phyloP scores from a whole-genome alignment of 2,888 invertebrate species.

The Trichogramma dendrolimi region DNA sequence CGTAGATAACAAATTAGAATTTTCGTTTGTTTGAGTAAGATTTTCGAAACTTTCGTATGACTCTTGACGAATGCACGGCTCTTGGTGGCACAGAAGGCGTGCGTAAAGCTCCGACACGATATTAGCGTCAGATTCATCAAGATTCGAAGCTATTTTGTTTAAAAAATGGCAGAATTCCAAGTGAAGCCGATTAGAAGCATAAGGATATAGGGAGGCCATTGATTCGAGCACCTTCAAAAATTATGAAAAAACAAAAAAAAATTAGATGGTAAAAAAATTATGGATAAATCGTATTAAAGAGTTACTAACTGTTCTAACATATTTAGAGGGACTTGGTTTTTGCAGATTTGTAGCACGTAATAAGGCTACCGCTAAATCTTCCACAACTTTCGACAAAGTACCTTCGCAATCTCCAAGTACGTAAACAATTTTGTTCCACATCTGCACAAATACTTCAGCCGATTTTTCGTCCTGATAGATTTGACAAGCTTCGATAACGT shows the following conservation, averaged over 20 bases:
- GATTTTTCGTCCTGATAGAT: slow-evolving; percentile 26
- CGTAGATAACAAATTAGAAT: slow-evolving; percentile 37
- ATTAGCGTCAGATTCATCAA: slow-evolving; percentile 12
- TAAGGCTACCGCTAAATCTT: slow-evolving; percentile 34
- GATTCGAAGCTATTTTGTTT: slow-evolving; percentile 27
- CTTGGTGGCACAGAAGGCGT: slow-evolving; percentile 37
- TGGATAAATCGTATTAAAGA: background rate
- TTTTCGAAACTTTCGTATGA: slow-evolving; percentile 43
- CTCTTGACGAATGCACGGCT: slow-evolving; percentile 41
- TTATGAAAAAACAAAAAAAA: slow-evolving; percentile 1
- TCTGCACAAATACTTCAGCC: slow-evolving; percentile 28
- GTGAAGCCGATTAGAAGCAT: slow-evolving; percentile 29
- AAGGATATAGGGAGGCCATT: slow-evolving; percentile 26
- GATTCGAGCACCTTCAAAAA: slow-evolving; percentile 35
- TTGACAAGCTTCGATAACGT: slow-evolving; percentile 21
- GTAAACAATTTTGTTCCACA: slow-evolving; percentile 37
- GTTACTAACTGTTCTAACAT: slow-evolving; percentile 17
- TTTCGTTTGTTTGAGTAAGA: slow-evolving; percentile 36
- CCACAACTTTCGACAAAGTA: slow-evolving; percentile 32
- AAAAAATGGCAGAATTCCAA: slow-evolving; percentile 36
- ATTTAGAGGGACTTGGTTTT: slow-evolving; percentile 7
- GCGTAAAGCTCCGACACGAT: slow-evolving; percentile 37
- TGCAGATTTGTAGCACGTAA: slow-evolving; percentile 30
- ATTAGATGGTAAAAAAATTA: slow-evolving; percentile 7
- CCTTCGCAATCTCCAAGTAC: slow-evolving; percentile 36